Percentiles rank a stretch among this genome's conserved stretches.
Conservation (phyloP, 2,797 vertebrate species). For the Pantherophis vulpinus region DNA sequence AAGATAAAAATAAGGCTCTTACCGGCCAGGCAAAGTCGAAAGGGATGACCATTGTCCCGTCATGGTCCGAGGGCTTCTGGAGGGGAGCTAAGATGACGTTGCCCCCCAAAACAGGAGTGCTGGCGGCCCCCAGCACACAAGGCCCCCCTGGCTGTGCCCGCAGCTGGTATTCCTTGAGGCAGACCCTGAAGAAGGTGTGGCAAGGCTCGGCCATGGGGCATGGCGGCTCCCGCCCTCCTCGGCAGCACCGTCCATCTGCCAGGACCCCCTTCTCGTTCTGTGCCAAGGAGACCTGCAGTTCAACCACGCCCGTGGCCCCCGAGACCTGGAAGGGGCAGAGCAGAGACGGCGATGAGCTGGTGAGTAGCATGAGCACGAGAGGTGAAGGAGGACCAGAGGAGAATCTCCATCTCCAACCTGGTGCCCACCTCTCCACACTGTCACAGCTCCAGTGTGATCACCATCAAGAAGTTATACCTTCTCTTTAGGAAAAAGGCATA, state of each 20-base stretch:
- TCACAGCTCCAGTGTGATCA: accelerated
- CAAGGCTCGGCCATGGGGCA: conserved; percentile 71
- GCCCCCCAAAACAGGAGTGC: conserved; percentile 75
- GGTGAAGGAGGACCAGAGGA: not conserved
- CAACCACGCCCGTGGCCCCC: conserved; percentile 74
- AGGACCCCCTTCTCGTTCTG: conserved; percentile 75
- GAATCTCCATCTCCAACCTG: not conserved
- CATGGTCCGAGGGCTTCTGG: conserved; percentile 51
- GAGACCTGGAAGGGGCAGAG: conserved; percentile 58
- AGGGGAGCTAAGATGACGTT: conserved; percentile 71
- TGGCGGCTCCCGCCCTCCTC: conserved; percentile 63
- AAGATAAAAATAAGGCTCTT: conserved; percentile 30
- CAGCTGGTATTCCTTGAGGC: conserved; percentile 83
- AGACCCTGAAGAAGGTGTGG: conserved; percentile 77
- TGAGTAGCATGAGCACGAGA: accelerated
- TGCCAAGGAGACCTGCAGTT: conserved; percentile 78
- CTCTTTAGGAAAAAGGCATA: not conserved
- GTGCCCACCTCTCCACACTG: accelerated
- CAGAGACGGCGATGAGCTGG: not conserved
- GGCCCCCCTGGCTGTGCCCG: conserved; percentile 70
- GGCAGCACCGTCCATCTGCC: conserved; percentile 75
- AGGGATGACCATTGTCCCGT: conserved; percentile 72
- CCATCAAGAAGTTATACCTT: not conserved
- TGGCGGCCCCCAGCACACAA: conserved; percentile 76
- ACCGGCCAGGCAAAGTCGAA: conserved; percentile 84